Evolutionary conservation across 2,113 vertebrate genomes (phyloP).

Genomic region (Scomber scombrus): DNA sequence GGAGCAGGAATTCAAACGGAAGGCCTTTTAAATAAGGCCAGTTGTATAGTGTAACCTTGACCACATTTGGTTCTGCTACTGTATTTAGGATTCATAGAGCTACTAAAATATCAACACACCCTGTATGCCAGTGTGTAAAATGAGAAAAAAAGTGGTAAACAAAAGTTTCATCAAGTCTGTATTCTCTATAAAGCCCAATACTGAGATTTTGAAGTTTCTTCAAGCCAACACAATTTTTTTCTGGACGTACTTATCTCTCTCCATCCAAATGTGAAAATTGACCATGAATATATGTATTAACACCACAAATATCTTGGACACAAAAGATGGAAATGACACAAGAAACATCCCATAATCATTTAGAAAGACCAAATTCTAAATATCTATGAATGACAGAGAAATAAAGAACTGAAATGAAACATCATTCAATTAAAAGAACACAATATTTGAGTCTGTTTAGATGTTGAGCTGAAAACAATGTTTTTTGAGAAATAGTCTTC

Average conservation of each 20-base stretch:
- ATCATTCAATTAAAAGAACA: constrained; percentile 54
- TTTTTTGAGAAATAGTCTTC: constrained; percentile 19
- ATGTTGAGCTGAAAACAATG: constrained; percentile 42
- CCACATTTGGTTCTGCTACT: constrained; percentile 53
- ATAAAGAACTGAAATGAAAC: constrained; percentile 53
- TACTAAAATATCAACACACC: constrained; percentile 9
- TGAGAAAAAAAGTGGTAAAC: not conserved
- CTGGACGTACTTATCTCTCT: not conserved
- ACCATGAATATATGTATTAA: constrained; percentile 83
- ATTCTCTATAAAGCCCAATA: not conserved
- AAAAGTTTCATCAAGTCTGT: not conserved
- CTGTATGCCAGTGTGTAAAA: not conserved
- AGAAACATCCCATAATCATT: constrained; percentile 51
- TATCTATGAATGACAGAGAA: constrained; percentile 47
- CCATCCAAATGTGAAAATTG: constrained; percentile 23
- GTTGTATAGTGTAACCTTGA: constrained; percentile 21
- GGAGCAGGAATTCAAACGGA: constrained; percentile 75
- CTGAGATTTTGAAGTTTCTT: not conserved
- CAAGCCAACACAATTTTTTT: not conserved
- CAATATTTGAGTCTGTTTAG: constrained; percentile 44
- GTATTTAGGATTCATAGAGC: constrained; percentile 14
- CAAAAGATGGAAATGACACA: constrained; percentile 62
- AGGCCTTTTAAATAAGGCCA: constrained; percentile 64
- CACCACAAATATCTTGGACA: constrained; percentile 66
- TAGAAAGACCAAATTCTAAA: constrained; percentile 64